Evolutionary conservation across 2,113 vertebrate species (phyloP), one percentile per base, ranked within the genome.

Genomic region (Eonycteris spelaea): DNA sequence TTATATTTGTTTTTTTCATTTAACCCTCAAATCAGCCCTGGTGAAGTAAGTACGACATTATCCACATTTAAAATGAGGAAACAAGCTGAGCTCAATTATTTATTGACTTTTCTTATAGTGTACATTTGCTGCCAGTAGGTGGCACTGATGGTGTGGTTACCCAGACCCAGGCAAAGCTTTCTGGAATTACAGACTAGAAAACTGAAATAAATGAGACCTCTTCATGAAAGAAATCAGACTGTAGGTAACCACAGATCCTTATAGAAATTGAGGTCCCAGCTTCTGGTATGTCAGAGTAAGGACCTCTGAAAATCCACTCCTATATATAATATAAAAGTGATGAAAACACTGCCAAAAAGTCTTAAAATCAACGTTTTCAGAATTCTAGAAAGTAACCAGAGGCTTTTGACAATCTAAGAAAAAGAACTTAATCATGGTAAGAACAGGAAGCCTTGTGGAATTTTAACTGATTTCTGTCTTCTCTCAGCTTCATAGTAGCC

Each of bases 61-160:
- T 77, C 38, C 11, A 63, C 59, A 82, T 90, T 94, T 90, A 57
- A 86, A 93, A 86, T 35, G 65, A 85, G 85, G 65, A 96, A 83
- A 40, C 16, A 45, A 40, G n/a, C 24, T 1, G 4, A 77, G 11
- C 48, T 74, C 51, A 35, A 7, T 51, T 30, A 53, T 75, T 82
- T n/a, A 86, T 75, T 35, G 61, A 33, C 84, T 83, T 83, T 53
- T 51, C 51, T 51, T 51, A 51, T 51, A 55, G 59, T 6, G 2
- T 35, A 67, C 38, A 80, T 19, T 30, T 93, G 57, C 59, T 67
- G 15, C 78, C 63, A 65, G 28, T 85, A 74, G 73, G 61, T 77
- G 75, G 82, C 75, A 68, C 74, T 16, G 13, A 16, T 53, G 1
- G 8, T 61, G 7, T 75, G 26, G 38, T 38, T 63, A 26, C 38